Evolutionary conservation across 1,140 invertebrate genomes (phyloP), one percentile per base, ranked within the genome.

Genomic region (Halyomorpha halys): DNA sequence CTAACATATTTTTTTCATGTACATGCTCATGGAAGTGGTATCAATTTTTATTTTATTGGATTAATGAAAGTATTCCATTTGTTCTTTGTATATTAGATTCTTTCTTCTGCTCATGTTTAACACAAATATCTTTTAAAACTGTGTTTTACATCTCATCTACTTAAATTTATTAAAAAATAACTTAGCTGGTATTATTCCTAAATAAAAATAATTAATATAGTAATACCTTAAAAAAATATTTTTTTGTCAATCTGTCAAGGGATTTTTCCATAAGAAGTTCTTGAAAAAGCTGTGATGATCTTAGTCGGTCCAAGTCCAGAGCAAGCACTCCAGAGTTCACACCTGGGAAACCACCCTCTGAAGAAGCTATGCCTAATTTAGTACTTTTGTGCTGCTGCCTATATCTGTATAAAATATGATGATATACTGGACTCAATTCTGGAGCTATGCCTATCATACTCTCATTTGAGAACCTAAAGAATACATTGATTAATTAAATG

Each of bases 301-400:
- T 71, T 72, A 92, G 82, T 70, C 79, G 80, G 25, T 86, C 78
- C 6, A 94, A 76, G 72, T 89, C 77, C 49, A 93, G 76, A 4
- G 92, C 73, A 30, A 92, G 75, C 2, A 92, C 85, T 3, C 89
- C 90, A 70, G 87, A 90, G 71, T 93, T 93, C 67, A 87, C 86
- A 0, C 90, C 90, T 25, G 87, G 82, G 68, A 85, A 83, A 1
- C 87, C 88, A 19, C 76, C 74, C 66, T 73, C 45, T 69, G 71
- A 69, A 56, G 75, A 76, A 53, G 82, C 79, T 49, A 76, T 75
- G 27, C 86, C 86, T 49, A 86, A 80, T 13, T 71, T 72, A 4
- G 85, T 86, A 14, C 78, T 74, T 1, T 81, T 80, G 71, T 86
- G 76, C 44, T 80, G 77, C 18, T 74, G 77, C 34, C 86, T 77